Base-by-base conservation (phyloP, 2,888 invertebrate species). In the Pardosa pseudoannulata region DNA sequence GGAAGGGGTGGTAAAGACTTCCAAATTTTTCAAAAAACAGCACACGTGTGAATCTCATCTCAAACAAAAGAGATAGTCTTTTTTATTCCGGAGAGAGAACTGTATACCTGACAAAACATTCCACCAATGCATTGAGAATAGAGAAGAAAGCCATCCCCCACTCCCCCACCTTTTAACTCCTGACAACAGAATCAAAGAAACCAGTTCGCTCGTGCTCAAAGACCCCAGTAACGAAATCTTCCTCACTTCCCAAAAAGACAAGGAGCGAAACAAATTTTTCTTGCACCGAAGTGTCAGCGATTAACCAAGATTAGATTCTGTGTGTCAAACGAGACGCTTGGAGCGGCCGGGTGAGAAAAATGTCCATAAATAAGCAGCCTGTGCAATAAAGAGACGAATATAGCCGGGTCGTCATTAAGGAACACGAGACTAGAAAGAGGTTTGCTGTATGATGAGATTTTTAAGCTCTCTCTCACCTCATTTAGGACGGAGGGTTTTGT, bases 301-400 rank as follows among this genome's bases (percentile, higher is more conserved):
- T 85, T 78, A 85, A 67, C 11, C 29, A 27, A 78, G 83, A 78
- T 76, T 73, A 82, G 83, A 85, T 78, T 73, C 29, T 72, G 16
- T 39, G 28, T 3, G 83, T 27, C 73, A 85, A 73, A 50, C 41
- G 83, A 85, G 78, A 85, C 68, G 56, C 68, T 65, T 46, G 78
- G 71, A 28, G 72, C n/a, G 39, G 62, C 78, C 36, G 72, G 62
- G 82, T 65, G 82, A 76, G 76, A 76, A 56, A 73, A 74, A 78
- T 68, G 73, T 78, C 68, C 78, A 67, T 78, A 85, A 85, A 85
- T 73, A 78, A 85, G 73, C 11, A 31, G 65, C 78, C 79, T 85
- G 83, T 85, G 73, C 67, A 73, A 75, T 41, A 78, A 71, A 68
- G 76, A 64, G 78, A 73, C 83, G 67, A 68, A 85, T 83, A 78